Conservation (phyloP, 1,140 invertebrate genomes). For the Chrysopa pallens region DNA sequence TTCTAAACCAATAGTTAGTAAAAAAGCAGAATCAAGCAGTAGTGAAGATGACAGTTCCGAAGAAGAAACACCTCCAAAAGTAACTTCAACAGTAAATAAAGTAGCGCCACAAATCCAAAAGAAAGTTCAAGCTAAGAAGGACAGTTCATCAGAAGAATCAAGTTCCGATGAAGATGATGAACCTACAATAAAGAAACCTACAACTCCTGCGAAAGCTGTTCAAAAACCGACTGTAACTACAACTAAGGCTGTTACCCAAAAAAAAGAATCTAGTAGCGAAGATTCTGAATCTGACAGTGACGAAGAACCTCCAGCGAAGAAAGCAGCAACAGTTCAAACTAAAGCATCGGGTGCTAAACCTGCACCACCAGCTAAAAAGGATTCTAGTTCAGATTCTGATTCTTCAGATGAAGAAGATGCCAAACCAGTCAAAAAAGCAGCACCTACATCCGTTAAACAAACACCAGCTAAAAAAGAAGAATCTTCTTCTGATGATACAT, state of each 20-base stretch:
- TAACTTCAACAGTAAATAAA: not conserved
- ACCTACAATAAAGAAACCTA: not conserved
- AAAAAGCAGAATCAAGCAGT: slow-evolving; percentile 7
- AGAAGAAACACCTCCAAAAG: slow-evolving; percentile 11
- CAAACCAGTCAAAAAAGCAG: slow-evolving; percentile 5
- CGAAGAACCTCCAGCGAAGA: slow-evolving; percentile 17
- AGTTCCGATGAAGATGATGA: slow-evolving; percentile 16
- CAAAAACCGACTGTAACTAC: slow-evolving; percentile 1
- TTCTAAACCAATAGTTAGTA: slow-evolving; percentile 1
- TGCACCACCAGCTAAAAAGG: slow-evolving; percentile 5
- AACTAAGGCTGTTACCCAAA: slow-evolving; percentile 3
- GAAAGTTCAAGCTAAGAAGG: not conserved
- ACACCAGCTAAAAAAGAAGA: slow-evolving; percentile 10
- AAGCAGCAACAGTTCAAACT: slow-evolving; percentile 7
- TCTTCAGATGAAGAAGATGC: slow-evolving; percentile 16
- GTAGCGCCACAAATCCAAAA: not conserved
- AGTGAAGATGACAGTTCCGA: slow-evolving; percentile 17
- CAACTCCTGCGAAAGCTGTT: not conserved
- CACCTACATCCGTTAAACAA: not conserved
- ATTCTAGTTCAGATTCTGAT: slow-evolving; percentile 9
- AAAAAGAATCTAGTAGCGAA: slow-evolving; percentile 19
- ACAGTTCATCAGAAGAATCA: slow-evolving; percentile 11
- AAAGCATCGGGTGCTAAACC: slow-evolving; percentile 11
- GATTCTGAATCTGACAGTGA: slow-evolving; percentile 23
- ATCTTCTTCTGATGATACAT: slow-evolving; percentile 22